Conservation (phyloP, 2,113 vertebrate genomes). For the Cryptomyrus ogoouensis region DNA sequence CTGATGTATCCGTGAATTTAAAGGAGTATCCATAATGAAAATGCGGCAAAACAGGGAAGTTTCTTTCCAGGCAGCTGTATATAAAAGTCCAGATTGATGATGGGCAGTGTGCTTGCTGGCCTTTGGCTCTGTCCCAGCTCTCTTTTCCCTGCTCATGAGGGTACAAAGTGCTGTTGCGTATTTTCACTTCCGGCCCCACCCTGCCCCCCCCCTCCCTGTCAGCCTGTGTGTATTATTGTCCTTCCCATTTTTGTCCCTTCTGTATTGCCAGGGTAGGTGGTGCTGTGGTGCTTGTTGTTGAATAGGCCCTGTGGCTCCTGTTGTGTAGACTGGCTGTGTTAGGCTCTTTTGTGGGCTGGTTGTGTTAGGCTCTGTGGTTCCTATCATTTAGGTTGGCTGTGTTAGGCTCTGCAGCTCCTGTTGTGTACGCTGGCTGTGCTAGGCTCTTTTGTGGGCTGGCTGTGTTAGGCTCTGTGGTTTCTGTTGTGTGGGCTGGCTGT, state of each 20-base stretch:
- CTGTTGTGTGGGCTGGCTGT: background rate
- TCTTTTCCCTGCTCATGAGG: background rate
- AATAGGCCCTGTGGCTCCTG: background rate
- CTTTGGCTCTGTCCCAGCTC: background rate
- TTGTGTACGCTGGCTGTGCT: background rate
- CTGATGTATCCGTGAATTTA: background rate
- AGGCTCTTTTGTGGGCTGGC: background rate
- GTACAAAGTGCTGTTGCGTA: background rate
- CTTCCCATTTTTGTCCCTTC: background rate
- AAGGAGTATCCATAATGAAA: background rate
- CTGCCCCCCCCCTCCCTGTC: background rate
- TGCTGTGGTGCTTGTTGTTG: background rate
- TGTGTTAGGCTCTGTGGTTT: background rate
- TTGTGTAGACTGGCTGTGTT: background rate
- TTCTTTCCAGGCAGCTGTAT: background rate
- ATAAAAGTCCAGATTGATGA: background rate
- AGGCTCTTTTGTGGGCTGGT: background rate
- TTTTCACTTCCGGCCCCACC: background rate
- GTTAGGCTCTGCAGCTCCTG: background rate
- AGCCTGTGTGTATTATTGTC: background rate
- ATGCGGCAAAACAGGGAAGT: background rate
- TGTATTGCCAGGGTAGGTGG: background rate
- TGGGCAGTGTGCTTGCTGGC: background rate
- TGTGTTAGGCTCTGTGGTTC: background rate
- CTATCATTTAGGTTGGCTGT: background rate